phyloP scores from a whole-genome alignment of 2,797 vertebrate genomes.

The Etheostoma perlongum region DNA sequence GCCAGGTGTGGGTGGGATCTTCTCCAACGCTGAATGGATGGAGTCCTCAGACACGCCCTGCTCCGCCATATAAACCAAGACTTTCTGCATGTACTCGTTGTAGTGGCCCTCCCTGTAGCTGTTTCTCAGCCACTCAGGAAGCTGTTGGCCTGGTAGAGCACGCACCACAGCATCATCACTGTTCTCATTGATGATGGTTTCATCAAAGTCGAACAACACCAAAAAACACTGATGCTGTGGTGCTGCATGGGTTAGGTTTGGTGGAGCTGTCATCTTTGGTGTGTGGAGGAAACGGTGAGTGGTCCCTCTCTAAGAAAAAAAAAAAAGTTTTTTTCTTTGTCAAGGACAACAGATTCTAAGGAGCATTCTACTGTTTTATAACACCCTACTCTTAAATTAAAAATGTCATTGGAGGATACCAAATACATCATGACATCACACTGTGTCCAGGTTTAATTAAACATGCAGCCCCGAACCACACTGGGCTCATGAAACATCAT shows the following conservation, averaged over 20 bases:
- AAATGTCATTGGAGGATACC: conserved; percentile 1
- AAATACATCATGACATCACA: conserved; percentile 24
- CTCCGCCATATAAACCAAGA: conserved; percentile 89
- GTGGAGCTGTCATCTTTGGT: conserved; percentile 74
- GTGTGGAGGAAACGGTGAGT: conserved; percentile 3
- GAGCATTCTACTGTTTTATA: conserved; percentile 7
- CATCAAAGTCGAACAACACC: conserved; percentile 93
- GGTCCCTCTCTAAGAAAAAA: conserved; percentile 48
- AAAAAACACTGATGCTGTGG: conserved; percentile 82
- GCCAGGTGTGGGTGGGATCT: conserved; percentile 88
- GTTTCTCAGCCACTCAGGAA: conserved; percentile 87
- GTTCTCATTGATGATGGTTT: conserved; percentile 93
- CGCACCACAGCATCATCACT: conserved; percentile 90
- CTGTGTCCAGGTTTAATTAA: conserved; percentile 22
- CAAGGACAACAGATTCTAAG: conserved; percentile 17
- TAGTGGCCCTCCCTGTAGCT: conserved; percentile 87
- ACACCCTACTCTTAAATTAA: conserved; percentile 19
- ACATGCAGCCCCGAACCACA: neutral
- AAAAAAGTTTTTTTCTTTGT: neutral
- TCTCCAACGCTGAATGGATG: conserved; percentile 84
- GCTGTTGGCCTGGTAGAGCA: conserved; percentile 83
- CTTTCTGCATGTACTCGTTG: conserved; percentile 90
- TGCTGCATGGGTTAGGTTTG: neutral
- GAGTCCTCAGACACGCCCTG: conserved; percentile 86
- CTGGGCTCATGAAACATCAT: conserved; percentile 10